Conservation (phyloP, 2,113 vertebrate genomes). For the Cavia aperea region DNA sequence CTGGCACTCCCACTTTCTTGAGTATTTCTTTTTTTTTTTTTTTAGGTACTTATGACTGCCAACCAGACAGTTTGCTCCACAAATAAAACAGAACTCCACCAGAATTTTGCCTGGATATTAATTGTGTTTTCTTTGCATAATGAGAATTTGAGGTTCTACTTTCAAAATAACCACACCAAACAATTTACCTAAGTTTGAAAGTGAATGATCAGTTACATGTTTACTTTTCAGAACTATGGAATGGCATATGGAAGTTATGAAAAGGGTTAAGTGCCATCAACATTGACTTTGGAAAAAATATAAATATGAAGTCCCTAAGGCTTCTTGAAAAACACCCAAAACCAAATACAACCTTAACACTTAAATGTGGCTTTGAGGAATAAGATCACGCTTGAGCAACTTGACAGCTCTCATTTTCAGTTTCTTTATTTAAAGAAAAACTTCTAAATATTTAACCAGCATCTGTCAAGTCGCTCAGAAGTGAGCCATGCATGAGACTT, state of each 20-base stretch:
- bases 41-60: too few species aligned
- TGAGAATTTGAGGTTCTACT: neutral
- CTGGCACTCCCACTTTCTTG: accelerated
- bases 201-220: neutral
- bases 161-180: constrained; percentile 10
- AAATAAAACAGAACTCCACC: neutral
- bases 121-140: neutral
- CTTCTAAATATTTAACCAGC: constrained; percentile 46
- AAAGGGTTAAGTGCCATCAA: neutral
- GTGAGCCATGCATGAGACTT: neutral
- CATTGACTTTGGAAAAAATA: neutral
- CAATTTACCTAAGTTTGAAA: neutral
- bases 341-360: neutral
- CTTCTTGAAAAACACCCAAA: neutral
- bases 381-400: neutral
- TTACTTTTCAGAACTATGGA: neutral
- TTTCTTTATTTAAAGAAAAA: constrained; percentile 24
- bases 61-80: neutral
- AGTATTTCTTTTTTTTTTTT: neutral
- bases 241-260: neutral
- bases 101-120: neutral
- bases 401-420: neutral
- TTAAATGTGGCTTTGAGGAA: constrained; percentile 8
- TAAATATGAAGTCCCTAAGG: neutral
- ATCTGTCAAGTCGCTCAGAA: constrained; percentile 24